Evolutionary conservation across 2,797 vertebrate species (phyloP).

Genomic region (Siniperca obscura): DNA sequence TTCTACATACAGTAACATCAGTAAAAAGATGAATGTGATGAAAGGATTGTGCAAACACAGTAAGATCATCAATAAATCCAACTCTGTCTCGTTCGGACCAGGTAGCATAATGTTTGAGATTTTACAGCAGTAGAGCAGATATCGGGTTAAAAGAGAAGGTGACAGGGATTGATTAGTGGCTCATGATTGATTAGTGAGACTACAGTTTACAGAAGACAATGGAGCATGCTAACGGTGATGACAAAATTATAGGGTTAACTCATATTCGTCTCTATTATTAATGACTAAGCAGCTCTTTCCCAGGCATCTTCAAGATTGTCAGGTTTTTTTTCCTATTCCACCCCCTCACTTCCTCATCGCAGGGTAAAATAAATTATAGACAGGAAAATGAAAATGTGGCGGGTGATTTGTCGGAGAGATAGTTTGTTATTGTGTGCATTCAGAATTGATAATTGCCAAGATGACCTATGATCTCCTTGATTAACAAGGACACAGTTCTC

Average conservation of each 20-base stretch:
- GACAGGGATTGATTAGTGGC: conserved; percentile 58
- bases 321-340: conserved; percentile 26
- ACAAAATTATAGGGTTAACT: conserved; percentile 62
- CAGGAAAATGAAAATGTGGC: conserved; percentile 72
- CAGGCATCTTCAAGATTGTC: conserved; percentile 65
- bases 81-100: conserved; percentile 22
- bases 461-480: conserved; percentile 79
- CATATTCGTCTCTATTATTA: conserved; percentile 70
- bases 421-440: conserved; percentile 80
- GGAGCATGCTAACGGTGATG: conserved; percentile 50
- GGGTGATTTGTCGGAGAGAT: conserved; percentile 78
- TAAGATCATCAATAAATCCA: conserved; percentile 59
- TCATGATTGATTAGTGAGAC: conserved; percentile 61
- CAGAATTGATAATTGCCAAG: conserved; percentile 77
- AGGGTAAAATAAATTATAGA: conserved; percentile 75
- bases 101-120: conserved; percentile 16
- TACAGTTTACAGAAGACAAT: conserved; percentile 56
- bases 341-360: conserved; percentile 59
- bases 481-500: conserved; percentile 71
- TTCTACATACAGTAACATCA: conserved; percentile 42
- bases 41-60: conserved; percentile 56
- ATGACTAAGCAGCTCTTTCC: conserved; percentile 68
- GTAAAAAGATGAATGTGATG: conserved; percentile 47
- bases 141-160: conserved; percentile 54
- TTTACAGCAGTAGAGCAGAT: conserved; percentile 27